A percentile compares a stretch with the other conserved stretches of the same genome.
phyloP scores from a whole-genome alignment of 2,113 vertebrate genomes.

The Bufo bufo region DNA sequence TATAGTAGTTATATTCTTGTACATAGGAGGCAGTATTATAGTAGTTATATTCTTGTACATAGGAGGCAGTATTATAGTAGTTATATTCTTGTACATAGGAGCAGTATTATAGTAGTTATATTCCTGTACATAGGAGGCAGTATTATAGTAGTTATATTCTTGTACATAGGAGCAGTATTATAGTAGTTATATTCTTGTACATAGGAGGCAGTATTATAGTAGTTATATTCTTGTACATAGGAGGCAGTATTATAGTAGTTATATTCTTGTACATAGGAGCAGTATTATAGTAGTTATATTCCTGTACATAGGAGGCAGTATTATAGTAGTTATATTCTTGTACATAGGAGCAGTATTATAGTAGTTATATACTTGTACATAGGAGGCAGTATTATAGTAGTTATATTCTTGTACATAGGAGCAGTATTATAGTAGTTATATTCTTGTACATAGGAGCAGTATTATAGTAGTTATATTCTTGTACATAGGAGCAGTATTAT shows the following conservation, averaged over 20 bases:
- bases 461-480: conserved; percentile 3
- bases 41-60: conserved; percentile 8
- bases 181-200: neutral
- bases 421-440: conserved; percentile 7
- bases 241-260: too few species aligned
- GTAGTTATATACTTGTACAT: neutral
- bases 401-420: neutral
- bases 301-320: neutral
- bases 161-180: conserved; percentile 1
- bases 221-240: neutral
- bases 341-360: neutral
- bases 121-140: neutral
- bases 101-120: neutral
- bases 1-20: neutral
- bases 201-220: conserved; percentile 1
- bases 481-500: neutral
- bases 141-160: neutral
- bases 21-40: neutral
- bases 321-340: too few species aligned
- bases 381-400: conserved; percentile 2
- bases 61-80: conserved; percentile 4
- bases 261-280: neutral
- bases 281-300: conserved; percentile 9
- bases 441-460: conserved; percentile 13
- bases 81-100: neutral